phyloP scores from a whole-genome alignment of 1,140 invertebrate species.

The Diorhabda elongata region DNA sequence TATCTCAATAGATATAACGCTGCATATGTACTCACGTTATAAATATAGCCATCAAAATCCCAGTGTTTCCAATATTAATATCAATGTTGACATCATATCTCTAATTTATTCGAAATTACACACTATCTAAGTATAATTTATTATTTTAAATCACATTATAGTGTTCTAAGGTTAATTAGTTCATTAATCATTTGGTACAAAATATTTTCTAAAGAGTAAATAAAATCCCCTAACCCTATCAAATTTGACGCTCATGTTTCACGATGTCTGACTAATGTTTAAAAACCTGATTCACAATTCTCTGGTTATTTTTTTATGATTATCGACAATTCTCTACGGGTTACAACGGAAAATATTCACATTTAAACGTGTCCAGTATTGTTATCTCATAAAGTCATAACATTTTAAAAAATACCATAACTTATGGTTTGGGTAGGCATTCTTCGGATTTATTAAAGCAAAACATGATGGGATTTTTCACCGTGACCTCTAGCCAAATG shows the following conservation, averaged over 20 bases:
- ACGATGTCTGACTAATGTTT: background rate
- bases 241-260: background rate
- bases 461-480: background rate
- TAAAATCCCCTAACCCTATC: background rate
- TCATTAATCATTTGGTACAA: too few species aligned
- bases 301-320: background rate
- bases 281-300: background rate
- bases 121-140: too few species aligned
- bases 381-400: background rate
- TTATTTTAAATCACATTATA: too few species aligned
- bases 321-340: constrained; percentile 1
- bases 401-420: constrained; percentile 1
- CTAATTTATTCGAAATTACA: too few species aligned
- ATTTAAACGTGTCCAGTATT: constrained; percentile 2
- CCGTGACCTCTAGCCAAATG: background rate
- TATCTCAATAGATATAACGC: too few species aligned
- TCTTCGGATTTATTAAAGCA: background rate
- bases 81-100: too few species aligned
- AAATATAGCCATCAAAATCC: too few species aligned
- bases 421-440: background rate
- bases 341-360: background rate
- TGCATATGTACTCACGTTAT: too few species aligned
- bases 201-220: too few species aligned
- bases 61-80: too few species aligned
- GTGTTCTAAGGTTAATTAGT: too few species aligned